Conservation (phyloP, 2,888 invertebrate genomes). For the Metopia argyrocephala region DNA sequence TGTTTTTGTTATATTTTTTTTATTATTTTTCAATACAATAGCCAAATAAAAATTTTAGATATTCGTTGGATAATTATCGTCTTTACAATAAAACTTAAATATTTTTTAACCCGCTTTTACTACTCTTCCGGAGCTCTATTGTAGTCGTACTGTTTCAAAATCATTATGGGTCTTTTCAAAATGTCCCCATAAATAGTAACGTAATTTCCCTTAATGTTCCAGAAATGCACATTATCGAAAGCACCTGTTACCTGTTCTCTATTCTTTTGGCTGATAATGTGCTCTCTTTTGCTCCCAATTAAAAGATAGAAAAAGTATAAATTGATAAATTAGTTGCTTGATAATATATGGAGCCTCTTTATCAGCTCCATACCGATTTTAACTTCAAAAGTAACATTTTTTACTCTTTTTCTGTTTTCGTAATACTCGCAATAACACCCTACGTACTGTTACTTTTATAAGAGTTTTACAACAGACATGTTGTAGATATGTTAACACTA, state of each 20-base stretch:
- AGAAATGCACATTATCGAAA: neutral
- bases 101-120: slow-evolving; percentile 46
- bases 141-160: slow-evolving; percentile 58
- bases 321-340: slow-evolving; percentile 42
- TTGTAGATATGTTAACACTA: no score
- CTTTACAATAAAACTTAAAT: neutral
- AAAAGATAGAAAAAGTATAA: neutral
- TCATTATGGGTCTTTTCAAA: slow-evolving; percentile 18
- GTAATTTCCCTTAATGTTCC: neutral
- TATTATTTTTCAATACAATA: slow-evolving; percentile 15
- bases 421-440: no score
- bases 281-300: neutral
- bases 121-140: slow-evolving; percentile 55
- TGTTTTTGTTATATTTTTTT: slow-evolving; percentile 26
- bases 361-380: neutral
- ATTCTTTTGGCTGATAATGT: neutral
- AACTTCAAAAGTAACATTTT: neutral
- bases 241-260: neutral
- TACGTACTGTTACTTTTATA: no score
- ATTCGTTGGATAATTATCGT: slow-evolving; percentile 8
- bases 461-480: no score
- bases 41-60: neutral
- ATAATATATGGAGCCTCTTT: slow-evolving; percentile 34
- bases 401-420: neutral
- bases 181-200: neutral